Evolutionary conservation across 2,113 vertebrate genomes (phyloP).

Genomic region (Podarcis muralis): DNA sequence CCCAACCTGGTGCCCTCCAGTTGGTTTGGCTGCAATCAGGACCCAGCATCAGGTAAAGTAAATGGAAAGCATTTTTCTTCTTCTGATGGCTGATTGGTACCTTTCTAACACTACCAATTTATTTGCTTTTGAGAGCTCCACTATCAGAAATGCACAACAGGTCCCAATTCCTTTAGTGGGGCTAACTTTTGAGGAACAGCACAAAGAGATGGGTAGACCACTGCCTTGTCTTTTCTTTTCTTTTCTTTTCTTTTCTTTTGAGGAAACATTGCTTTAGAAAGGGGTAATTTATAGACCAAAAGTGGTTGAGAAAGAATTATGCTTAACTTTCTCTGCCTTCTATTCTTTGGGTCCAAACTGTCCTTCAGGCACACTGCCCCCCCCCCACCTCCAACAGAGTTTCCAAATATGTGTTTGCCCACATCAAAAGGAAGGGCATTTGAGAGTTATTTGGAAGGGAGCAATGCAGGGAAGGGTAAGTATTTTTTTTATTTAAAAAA

Average conservation of each 20-base stretch:
- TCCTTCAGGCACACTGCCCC: no score
- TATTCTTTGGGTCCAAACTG: neutral
- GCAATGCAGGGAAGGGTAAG: neutral
- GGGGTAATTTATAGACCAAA: neutral
- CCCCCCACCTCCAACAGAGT: no score
- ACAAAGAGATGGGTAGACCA: neutral
- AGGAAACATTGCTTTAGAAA: no score
- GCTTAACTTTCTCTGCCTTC: neutral
- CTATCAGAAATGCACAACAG: neutral
- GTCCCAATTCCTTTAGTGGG: neutral
- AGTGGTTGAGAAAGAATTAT: neutral
- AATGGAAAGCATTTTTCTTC: neutral
- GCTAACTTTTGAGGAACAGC: no score
- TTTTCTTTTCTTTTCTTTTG: no score
- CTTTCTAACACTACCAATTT: no score
- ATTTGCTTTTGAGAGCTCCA: neutral
- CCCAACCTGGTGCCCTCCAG: no score
- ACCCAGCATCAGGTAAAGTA: neutral
- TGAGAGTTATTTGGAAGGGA: neutral
- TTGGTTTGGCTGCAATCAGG: no score
- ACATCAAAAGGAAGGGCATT: neutral
- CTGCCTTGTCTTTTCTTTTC: accelerated
- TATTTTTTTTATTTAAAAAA: neutral
- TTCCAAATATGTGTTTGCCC: neutral
- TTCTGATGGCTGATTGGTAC: neutral